Percentiles rank a stretch among this genome's conserved stretches.
phyloP scores from a whole-genome alignment of 2,888 invertebrate genomes.

The Ametastegia equiseti region DNA sequence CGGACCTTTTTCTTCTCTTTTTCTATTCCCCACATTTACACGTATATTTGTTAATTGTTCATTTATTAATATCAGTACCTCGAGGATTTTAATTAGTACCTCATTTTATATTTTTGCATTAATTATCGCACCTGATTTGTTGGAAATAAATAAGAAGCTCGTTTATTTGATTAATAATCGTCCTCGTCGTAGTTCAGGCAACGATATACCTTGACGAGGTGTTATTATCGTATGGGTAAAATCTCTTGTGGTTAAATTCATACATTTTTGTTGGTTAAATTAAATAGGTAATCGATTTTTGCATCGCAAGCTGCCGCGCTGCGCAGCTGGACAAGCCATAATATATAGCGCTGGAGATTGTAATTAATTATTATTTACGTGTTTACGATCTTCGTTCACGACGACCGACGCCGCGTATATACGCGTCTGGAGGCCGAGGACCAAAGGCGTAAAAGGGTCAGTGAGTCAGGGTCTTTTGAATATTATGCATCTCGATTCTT shows the following conservation, averaged over 20 bases:
- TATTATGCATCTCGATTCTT: neutral
- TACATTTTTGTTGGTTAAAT: neutral
- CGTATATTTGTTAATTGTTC: no score
- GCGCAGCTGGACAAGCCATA: no score
- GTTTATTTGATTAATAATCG: neutral
- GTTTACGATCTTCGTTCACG: slow-evolving; percentile 6
- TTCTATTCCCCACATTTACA: no score
- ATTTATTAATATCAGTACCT: no score
- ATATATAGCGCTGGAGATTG: slow-evolving; percentile 13
- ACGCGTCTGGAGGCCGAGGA: slow-evolving; percentile 45
- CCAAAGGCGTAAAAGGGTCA: slow-evolving; percentile 66
- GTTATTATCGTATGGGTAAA: neutral
- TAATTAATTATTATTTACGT: slow-evolving; percentile 43
- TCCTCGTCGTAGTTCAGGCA: no score
- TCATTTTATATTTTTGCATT: neutral
- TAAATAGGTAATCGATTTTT: slow-evolving; percentile 22
- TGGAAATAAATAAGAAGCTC: neutral
- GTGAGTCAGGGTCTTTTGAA: slow-evolving; percentile 70
- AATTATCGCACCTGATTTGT: neutral
- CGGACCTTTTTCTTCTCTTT: no score
- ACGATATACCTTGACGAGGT: neutral
- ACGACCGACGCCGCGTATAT: slow-evolving; percentile 7
- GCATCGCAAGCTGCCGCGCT: neutral
- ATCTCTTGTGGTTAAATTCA: neutral
- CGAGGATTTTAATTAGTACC: no score